Base-by-base conservation (phyloP, 2,113 vertebrate genomes). In the Hypocryptadius cinnamomeus region DNA sequence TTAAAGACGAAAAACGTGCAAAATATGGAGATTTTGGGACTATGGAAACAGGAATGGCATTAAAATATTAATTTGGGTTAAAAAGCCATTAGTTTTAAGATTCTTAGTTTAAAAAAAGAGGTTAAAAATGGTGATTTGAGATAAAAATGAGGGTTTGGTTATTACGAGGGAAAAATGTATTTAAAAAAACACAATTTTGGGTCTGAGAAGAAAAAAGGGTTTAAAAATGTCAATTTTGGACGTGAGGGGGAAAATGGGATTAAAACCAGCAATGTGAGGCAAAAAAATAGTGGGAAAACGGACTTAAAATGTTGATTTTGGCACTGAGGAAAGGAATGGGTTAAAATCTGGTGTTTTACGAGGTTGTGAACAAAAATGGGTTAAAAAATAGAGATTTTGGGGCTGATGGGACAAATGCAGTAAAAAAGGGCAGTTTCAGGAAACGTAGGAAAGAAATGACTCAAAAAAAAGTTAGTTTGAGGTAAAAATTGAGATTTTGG, bases 241-340 rank as follows among this genome's bases (percentile, higher is more conserved):
- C 1, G 2, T 25, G 3, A 21, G 1, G 4, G 0, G 1, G 0
- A 15, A 66, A 66, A 35, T 0, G 0, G 0, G 1, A 31, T 17
- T 13, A 15, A 68, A 20, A 3, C 0, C 2, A 15, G 5, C 10
- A 8, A 21, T 10, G 15, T 21, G 1, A 15, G 1, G 3, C 12
- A 27, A 48, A 47, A 56, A 23, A 13, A 2, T 1, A 17, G 1
- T 5, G 3, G 1, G 23, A 1, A 30, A 59, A 53, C 0, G 3
- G 11, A 4, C 1, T 48, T 27, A n/a, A 65, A 65, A 10, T 1
- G 1, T 1, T 1, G 1, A 30, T 69, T n/a, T 30, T 28, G 4
- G 22, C 8, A 1, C 7, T 28, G 17, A 40, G 9, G 0, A 3
- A 24, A 25, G 2, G 8, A 68, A 33, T 3, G 24, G 11, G 27